Evolutionary conservation across 2,888 invertebrate species (phyloP), one percentile per base, ranked within the genome.

Genomic region (Lasioglossum malachurum): DNA sequence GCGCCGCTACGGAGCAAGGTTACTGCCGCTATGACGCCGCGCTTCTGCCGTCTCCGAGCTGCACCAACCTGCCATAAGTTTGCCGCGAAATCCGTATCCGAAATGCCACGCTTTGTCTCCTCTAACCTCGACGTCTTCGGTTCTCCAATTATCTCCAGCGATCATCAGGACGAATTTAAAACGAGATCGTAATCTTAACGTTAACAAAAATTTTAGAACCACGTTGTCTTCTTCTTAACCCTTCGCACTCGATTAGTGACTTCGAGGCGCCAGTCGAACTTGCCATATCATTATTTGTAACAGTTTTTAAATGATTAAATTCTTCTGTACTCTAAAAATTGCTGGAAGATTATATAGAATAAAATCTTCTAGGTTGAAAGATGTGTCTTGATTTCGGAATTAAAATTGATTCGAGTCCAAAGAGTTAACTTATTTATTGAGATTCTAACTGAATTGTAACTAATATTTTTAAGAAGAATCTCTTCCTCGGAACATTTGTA

Each of bases 41-140:
- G 78, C 80, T 82, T 77, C 84, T 84, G 86, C 87, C 75, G 77
- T 83, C 84, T 72, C 38, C 84, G 73, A 83, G 87, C 89, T 90
- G 80, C 87, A 82, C 84, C 92, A 89, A 93, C 90, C 91, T 93
- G 91, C 90, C 84, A 78, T 86, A 74, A 75, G 64, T 38, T 80
- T 80, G 41, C 64, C 78, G 69, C 86, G 80, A 85, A 87, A 82
- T 79, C 81, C 64, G 60, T 78, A 67, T 75, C 71, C 87, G 86
- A 89, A 89, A 88, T 81, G 80, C 82, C 82, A 84, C 57, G 75
- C 72, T 69, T 38, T 75, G 75, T 41, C 71, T 38, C 4, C 19
- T 8, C 35, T 19, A 8, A 19, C 31, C 12, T 10, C 49, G n/a
- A 4, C 38, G 16, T 69, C 38, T 10, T 41, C 41, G 71, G 19